Percentiles rank a stretch among this genome's conserved stretches.
Conservation (phyloP, 2,113 vertebrate species). For the Toxostoma redivivum region DNA sequence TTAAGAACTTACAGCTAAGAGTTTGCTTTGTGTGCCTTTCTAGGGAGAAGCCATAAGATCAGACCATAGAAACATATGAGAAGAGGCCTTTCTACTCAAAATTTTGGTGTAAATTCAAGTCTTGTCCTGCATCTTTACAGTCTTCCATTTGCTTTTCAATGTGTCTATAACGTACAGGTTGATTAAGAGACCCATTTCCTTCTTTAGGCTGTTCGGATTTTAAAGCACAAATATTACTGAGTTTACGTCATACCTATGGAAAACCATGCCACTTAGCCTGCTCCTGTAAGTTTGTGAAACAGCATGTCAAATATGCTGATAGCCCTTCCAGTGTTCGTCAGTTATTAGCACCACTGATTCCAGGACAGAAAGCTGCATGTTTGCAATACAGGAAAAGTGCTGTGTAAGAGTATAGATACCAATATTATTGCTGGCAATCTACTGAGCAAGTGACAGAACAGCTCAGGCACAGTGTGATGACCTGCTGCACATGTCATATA, state of each 20-base stretch:
- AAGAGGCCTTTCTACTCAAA: background rate
- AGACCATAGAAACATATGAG: background rate
- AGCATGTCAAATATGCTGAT: background rate
- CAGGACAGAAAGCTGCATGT: background rate
- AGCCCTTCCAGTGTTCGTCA: fast-evolving
- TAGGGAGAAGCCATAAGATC: background rate
- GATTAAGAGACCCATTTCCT: background rate
- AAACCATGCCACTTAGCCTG: background rate
- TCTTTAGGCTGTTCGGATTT: background rate
- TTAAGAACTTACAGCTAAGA: background rate
- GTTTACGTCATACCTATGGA: background rate
- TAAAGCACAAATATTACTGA: background rate
- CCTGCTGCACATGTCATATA: background rate
- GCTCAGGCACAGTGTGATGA: background rate
- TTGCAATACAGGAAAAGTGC: background rate
- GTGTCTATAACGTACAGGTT: background rate
- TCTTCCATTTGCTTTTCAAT: background rate
- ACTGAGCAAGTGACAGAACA: background rate
- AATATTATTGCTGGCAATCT: background rate
- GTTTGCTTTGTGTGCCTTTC: background rate
- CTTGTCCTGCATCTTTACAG: background rate
- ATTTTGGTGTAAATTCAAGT: background rate
- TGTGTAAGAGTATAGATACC: background rate
- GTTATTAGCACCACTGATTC: background rate
- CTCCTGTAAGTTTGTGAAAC: background rate